These are phyloP conservation scores for Eulithis testata DNA, from an alignment of 2,888 invertebrate species.

Conservation along the genomic window DNA sequence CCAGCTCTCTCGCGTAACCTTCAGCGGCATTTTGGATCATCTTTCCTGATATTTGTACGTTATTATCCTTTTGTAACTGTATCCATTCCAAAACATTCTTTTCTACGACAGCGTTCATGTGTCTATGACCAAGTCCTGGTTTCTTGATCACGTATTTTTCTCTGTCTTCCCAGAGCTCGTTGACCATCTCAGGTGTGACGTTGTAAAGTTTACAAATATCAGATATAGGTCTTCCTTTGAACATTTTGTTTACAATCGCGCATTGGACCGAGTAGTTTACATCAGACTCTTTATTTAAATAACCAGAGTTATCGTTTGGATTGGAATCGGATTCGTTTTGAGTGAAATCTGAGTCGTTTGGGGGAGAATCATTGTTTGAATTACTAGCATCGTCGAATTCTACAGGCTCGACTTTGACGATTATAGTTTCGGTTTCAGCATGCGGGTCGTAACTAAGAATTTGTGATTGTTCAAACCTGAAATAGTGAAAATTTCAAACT, in stretches of 20 bases:
- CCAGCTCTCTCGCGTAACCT: conserved; percentile 54
- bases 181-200: conserved; percentile 51
- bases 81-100: conserved; percentile 54
- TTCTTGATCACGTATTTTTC: conserved; percentile 53
- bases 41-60: conserved; percentile 53
- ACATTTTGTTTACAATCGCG: conserved; percentile 60
- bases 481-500: neutral
- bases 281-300: conserved; percentile 45
- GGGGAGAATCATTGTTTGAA: conserved; percentile 8
- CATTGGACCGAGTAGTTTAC: conserved; percentile 49
- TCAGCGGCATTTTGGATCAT: conserved; percentile 58
- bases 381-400: conserved; percentile 9
- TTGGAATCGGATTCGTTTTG: conserved; percentile 14
- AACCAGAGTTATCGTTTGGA: neutral
- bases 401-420: conserved; percentile 18
- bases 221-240: conserved; percentile 53
- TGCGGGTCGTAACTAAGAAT: neutral
- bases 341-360: neutral
- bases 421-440: conserved; percentile 11
- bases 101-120: conserved; percentile 56
- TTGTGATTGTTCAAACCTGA: conserved; percentile 4
- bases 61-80: conserved; percentile 45
- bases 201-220: conserved; percentile 57
- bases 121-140: conserved; percentile 44
- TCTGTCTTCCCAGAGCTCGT: conserved; percentile 59